Evolutionary conservation across 2,888 invertebrate genomes (phyloP).

Genomic region (Cheilosia variabilis): DNA sequence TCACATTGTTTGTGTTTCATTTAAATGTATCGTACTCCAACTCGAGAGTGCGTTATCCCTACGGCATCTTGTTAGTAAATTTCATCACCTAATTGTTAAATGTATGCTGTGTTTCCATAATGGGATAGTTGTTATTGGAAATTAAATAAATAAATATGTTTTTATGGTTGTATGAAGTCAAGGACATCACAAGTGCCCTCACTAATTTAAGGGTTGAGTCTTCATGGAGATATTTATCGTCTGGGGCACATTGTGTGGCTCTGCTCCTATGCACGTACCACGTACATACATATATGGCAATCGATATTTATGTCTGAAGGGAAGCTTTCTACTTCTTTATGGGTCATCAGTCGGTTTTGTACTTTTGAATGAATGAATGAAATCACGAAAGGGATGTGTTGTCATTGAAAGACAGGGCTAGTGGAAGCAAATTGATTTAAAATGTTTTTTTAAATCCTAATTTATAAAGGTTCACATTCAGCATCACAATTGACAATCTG

Average conservation of each 20-base stretch:
- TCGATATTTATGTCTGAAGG: conserved; percentile 55
- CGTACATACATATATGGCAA: neutral
- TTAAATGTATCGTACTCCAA: conserved; percentile 53
- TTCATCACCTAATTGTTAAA: conserved; percentile 43
- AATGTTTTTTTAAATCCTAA: too few species aligned
- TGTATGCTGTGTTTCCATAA: conserved; percentile 53
- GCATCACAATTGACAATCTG: too few species aligned
- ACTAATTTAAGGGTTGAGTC: conserved; percentile 33
- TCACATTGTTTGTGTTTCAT: conserved; percentile 63
- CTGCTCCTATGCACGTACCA: conserved; percentile 1
- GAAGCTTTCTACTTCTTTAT: conserved; percentile 40
- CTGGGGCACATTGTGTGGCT: neutral
- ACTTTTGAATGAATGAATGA: conserved; percentile 36
- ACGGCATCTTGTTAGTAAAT: conserved; percentile 33
- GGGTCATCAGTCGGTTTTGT: conserved; percentile 59
- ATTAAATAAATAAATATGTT: conserved; percentile 13
- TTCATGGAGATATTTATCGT: conserved; percentile 4
- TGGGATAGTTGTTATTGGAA: conserved; percentile 43
- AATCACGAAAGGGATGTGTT: conserved; percentile 23
- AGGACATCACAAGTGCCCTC: neutral
- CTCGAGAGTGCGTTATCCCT: conserved; percentile 61
- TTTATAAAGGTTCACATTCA: too few species aligned
- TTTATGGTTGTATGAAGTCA: neutral
- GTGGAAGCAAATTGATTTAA: neutral
- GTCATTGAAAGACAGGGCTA: neutral